Evolutionary conservation across 2,888 invertebrate genomes (phyloP).

Genomic region (Campoplex nolae): DNA sequence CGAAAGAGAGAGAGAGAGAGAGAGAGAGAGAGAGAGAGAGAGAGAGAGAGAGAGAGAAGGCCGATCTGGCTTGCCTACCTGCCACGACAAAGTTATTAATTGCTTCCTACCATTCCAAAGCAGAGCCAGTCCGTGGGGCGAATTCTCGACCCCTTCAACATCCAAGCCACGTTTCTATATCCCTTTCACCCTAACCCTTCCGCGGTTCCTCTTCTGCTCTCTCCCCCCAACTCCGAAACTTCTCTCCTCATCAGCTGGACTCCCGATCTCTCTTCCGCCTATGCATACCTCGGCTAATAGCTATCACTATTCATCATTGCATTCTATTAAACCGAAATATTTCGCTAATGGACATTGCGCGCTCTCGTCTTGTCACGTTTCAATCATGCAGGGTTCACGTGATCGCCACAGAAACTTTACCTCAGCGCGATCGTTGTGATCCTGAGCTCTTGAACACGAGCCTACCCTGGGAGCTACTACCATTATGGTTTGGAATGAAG

Average conservation of each 20-base stretch:
- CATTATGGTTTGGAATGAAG: neutral
- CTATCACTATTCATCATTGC: slow-evolving; percentile 77
- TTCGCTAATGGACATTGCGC: slow-evolving; percentile 69
- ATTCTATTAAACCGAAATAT: slow-evolving; percentile 73
- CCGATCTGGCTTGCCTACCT: slow-evolving; percentile 75
- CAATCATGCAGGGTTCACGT: slow-evolving; percentile 26
- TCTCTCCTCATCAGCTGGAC: slow-evolving; percentile 47
- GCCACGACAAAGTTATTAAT: slow-evolving; percentile 84
- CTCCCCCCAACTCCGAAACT: slow-evolving; percentile 30
- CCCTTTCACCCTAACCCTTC: slow-evolving; percentile 46
- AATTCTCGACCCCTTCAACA: slow-evolving; percentile 71
- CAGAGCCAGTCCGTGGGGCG: slow-evolving; percentile 68
- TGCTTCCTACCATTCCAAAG: slow-evolving; percentile 82
- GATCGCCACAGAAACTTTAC: neutral
- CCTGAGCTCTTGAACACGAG: neutral
- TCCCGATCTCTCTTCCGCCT: slow-evolving; percentile 43
- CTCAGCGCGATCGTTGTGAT: neutral
- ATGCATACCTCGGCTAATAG: slow-evolving; percentile 72
- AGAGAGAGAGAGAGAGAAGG: slow-evolving; percentile 24
- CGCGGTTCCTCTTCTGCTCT: slow-evolving; percentile 50
- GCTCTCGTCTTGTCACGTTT: slow-evolving; percentile 38
- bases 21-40: slow-evolving; percentile 26
- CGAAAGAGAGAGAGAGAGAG: neutral
- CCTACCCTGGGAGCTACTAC: too few relatives aligned
- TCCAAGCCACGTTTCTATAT: slow-evolving; percentile 64